Base-by-base conservation (phyloP, 2,888 invertebrate genomes). In the Drosophila histrio region DNA sequence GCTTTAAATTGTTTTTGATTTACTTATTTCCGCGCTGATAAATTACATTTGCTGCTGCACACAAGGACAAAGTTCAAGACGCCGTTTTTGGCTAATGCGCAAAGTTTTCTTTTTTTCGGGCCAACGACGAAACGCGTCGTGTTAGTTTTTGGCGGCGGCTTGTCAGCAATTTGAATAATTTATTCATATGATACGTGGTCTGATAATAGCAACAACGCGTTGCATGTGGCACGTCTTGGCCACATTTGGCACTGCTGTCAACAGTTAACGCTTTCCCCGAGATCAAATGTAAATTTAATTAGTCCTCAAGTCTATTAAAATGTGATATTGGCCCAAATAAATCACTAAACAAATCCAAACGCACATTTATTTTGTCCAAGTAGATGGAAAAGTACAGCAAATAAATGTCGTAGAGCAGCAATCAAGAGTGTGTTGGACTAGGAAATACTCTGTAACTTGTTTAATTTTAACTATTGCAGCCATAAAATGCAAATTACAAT, bases 1-100 rank as follows among this genome's bases (percentile, higher is more conserved):
- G 80, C 69, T 81, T 87, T 80, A 88, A 87, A 87, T 87, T 88
- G 85, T 85, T 85, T 87, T 82, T 87, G 88, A 87, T 87, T 87
- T 87, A 87, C 87, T 87, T 88, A 87, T 77, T 85, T 85, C 76
- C 81, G 70, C 74, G 79, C 82, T 87, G 88, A 88, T 88, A 87
- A 87, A 87, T 88, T 87, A 87, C 85, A 88, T 87, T 87, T 87
- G 77, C 72, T 62, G 28, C n/a, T n/a, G n/a, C n/a, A n/a, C 43
- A 38, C 60, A 44, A 77, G 71, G 80, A 79, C 81, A 77, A 83
- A 82, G 77, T 82, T 83, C 69, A 73, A 65, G 68, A 78, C 66
- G 72, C 79, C 83, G 69, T 73, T 80, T 78, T 67, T 72, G 71
- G 81, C 84, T 81, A 84, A 83, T 84, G 83, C 76, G 67, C 66